A percentile compares a stretch with the other conserved stretches of the same genome.
These are phyloP conservation scores for Echinarachnius parma DNA, from an alignment of 53 echinoderm and acorn worm genomes.

Conservation along the genomic window DNA sequence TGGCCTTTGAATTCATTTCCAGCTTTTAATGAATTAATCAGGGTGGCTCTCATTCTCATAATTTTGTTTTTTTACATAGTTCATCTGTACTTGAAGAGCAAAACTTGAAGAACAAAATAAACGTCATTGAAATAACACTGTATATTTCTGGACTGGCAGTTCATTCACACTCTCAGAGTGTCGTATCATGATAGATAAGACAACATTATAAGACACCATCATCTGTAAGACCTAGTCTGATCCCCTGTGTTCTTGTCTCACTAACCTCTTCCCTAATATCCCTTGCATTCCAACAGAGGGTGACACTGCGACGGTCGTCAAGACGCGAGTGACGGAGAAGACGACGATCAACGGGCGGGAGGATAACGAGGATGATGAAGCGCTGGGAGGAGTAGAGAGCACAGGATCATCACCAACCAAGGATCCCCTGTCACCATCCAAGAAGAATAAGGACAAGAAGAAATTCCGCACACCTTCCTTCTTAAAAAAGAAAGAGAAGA, in stretches of 20 bases:
- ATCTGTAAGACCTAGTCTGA: too few species aligned
- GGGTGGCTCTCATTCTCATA: too few species aligned
- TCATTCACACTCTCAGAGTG: too few species aligned
- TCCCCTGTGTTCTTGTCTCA: not conserved
- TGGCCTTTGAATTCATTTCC: too few species aligned
- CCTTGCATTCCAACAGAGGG: too few species aligned
- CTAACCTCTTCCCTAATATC: too few species aligned
- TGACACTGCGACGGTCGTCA: slow-evolving; percentile 21
- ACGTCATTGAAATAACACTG: not conserved
- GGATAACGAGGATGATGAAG: slow-evolving; percentile 70
- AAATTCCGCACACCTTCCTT: slow-evolving; percentile 99
- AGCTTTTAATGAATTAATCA: too few species aligned
- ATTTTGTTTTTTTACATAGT: too few species aligned
- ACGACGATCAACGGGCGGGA: slow-evolving; percentile 54
- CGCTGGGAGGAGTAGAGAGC: slow-evolving; percentile 69
- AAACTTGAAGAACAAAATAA: not conserved
- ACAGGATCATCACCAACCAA: slow-evolving; percentile 92
- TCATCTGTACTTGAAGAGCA: not conserved
- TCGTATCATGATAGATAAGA: not conserved
- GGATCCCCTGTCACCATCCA: slow-evolving; percentile 85
- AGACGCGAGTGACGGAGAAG: slow-evolving; percentile 53
- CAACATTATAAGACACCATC: not conserved
- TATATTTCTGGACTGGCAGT: too few species aligned
- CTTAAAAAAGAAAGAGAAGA: slow-evolving; percentile 90
- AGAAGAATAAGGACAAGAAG: slow-evolving; percentile 96